These are phyloP conservation scores for Macrophya alboannulata DNA, from an alignment of 2,888 invertebrate species.

Conservation along the genomic window DNA sequence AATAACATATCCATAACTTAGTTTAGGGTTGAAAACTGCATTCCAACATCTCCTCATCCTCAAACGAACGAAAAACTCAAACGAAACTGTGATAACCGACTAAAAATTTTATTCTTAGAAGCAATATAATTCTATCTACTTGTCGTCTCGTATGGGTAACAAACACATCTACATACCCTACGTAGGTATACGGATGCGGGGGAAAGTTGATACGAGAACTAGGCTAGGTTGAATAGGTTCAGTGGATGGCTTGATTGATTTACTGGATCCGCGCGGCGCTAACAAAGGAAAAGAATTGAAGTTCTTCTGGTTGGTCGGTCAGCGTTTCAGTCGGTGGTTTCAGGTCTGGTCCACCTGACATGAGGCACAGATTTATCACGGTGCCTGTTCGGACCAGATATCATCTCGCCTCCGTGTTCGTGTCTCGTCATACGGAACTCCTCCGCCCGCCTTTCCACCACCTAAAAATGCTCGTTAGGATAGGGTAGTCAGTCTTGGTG, in stretches of 20 bases:
- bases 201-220: slow-evolving; percentile 12
- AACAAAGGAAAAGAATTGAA: slow-evolving; percentile 45
- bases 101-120: background rate
- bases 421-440: slow-evolving; percentile 72
- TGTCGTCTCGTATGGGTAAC: no score
- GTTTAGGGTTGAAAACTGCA: background rate
- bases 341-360: slow-evolving; percentile 70
- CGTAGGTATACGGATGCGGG: no score
- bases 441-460: slow-evolving; percentile 61
- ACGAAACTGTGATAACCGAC: background rate
- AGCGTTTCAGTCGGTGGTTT: slow-evolving; percentile 45
- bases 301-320: slow-evolving; percentile 33
- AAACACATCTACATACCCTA: no score
- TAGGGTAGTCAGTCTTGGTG: background rate
- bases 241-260: slow-evolving; percentile 45
- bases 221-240: background rate
- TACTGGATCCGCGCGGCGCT: slow-evolving; percentile 44
- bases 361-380: slow-evolving; percentile 77
- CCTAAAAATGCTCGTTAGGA: slow-evolving; percentile 1
- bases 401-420: slow-evolving; percentile 74
- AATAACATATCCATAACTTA: slow-evolving; percentile 9
- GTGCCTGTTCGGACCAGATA: slow-evolving; percentile 75
- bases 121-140: no score
- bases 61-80: background rate
- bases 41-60: background rate